Base-by-base conservation (phyloP, 2,888 invertebrate species). In the Hesperia comma region DNA sequence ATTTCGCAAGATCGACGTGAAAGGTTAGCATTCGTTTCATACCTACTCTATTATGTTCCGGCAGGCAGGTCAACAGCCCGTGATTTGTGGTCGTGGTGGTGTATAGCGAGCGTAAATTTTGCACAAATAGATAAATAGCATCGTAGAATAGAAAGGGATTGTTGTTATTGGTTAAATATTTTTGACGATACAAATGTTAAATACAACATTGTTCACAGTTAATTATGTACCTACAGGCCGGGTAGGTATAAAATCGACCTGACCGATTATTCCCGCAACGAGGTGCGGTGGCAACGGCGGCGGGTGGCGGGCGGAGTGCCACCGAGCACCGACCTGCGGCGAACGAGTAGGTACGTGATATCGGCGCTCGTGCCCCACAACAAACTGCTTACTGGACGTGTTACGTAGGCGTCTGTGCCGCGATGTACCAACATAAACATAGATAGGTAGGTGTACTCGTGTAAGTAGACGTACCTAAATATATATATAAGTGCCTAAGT, bases 311-410 rank as follows among this genome's bases (percentile, higher is more conserved):
- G 89, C 76, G 78, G 77, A 75, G 76, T 78, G 78, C 78, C 78
- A 76, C 87, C 88, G 80, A 85, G 77, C 78, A 76, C 86, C 88
- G 80, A 85, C 87, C 83, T 84, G 84, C 84, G 86, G 85, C 85
- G 85, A 88, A 85, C 87, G 83, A 82, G 86, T 26, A 26, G 26
- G 26, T 64, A 64, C 88, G 88, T 88, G 88, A 89, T 90, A 90
- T 87, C 88, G 86, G 87, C 87, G 88, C 89, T 88, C 90, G 89
- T 91, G 91, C 89, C 87, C 85, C 88, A 92, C 89, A 91, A 91
- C 90, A 92, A 91, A 91, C 90, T 90, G 91, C 90, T 90, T 90
- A 90, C 88, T 90, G 90, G 88, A 90, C 88, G 87, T 87, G 88
- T 90, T 91, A 90, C 86, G 90, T 90, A 89, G 89, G 89, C 88